Evolutionary conservation across 2,888 invertebrate species (phyloP).

Genomic region (Elgonia sp.): DNA sequence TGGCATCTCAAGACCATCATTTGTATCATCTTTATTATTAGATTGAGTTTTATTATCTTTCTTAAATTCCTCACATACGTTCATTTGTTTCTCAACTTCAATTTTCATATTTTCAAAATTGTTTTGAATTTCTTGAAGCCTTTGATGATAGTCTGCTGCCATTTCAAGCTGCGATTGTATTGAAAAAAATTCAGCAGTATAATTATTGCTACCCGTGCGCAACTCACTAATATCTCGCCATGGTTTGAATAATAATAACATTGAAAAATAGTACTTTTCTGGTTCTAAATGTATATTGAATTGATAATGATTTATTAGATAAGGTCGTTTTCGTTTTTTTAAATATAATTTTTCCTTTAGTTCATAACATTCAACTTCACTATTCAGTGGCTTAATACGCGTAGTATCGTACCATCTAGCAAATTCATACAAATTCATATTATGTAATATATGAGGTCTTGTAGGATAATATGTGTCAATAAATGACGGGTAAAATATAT

Average conservation of each 20-base stretch:
- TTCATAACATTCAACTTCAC: conserved; percentile 33
- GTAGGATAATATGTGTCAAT: too few species aligned
- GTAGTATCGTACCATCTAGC: conserved; percentile 70
- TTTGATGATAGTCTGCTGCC: conserved; percentile 59
- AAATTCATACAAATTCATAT: conserved; percentile 72
- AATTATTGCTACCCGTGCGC: conserved; percentile 61
- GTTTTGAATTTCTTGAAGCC: conserved; percentile 59
- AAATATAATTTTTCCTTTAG: background rate
- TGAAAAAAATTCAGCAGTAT: conserved; percentile 73
- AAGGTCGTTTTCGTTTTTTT: background rate
- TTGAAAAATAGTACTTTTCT: conserved; percentile 67
- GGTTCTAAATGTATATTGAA: conserved; percentile 58
- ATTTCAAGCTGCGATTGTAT: conserved; percentile 49
- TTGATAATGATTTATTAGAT: conserved; percentile 78
- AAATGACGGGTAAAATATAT: too few species aligned
- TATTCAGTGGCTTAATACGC: conserved; percentile 29
- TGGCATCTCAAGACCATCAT: too few species aligned
- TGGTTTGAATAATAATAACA: conserved; percentile 73
- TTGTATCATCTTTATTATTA: too few species aligned
- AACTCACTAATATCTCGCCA: conserved; percentile 70
- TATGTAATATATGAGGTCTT: conserved; percentile 77
- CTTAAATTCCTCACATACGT: too few species aligned
- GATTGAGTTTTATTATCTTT: too few species aligned
- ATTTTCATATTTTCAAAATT: conserved; percentile 31
- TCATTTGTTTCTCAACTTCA: conserved; percentile 23